Evolutionary conservation across 2,113 vertebrate species (phyloP), one percentile per base, ranked within the genome.

Genomic region (Setophaga kirtlandii): DNA sequence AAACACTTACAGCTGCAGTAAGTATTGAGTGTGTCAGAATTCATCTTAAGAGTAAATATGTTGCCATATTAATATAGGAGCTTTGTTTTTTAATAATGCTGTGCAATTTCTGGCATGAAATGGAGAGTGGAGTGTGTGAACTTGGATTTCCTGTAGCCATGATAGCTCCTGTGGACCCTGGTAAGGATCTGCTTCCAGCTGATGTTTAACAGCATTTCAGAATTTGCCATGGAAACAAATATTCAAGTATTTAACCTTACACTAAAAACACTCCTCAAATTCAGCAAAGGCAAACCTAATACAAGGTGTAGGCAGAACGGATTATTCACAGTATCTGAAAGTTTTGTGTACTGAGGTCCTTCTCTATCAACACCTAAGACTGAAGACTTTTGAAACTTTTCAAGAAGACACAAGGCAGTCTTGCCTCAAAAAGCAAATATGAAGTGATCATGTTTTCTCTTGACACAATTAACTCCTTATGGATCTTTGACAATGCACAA

Each of bases 1-100:
- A 96, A 97, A 97, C 60, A 71, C 16, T 91, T 93, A 37, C 59
- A 84, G 87, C 79, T 96, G 83, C 79, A 90, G 27, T 74, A 84
- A 84, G 39, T 39, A 56, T 27, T 50, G 20, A 11, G 37, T 81
- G 81, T 69, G 35, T 76, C 22, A 28, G 25, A 67, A 33, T 63
- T 93, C 39, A 91, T 76, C 17, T 44, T 47, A 44, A 78, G 31
- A 91, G 58, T 93, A 92, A 95, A 79, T 41, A 41, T 56, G 15
- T 75, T 93, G 50, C 41, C 42, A 64, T 27, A 25, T 71, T 92
- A 69, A 85, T 68, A 50, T 12, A 71, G 23, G 42, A 90, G 28
- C 15, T 35, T 58, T 71, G 15, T 21, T 44, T 46, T 91, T 55
- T 50, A 52, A 73, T 25, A 62, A 33, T n/a, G 41, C 44, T 74